Evolutionary conservation across 2,797 vertebrate species (phyloP), one percentile per base, ranked within the genome.

Genomic region (Siniperca obscura): DNA sequence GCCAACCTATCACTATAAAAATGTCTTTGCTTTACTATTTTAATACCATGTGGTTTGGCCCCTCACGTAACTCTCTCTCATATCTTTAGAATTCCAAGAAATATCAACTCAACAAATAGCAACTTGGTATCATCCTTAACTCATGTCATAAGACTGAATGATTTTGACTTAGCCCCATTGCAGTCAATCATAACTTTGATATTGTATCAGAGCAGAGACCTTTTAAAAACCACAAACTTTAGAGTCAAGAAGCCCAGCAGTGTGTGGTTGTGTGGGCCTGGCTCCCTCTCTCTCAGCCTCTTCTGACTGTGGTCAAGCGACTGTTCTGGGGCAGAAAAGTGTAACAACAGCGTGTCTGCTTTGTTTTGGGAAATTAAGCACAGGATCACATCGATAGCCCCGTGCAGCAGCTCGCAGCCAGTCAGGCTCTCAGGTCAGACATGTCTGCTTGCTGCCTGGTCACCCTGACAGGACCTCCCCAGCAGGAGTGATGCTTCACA

Each of bases 401-500:
- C 0, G 36, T 65, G 70, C 64, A 70, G 68, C 70, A 65, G 57
- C 74, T 27, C 61, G 7, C 67, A 66, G 73, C 55, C 60, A 14
- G 59, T 62, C 62, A 12, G 69, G 77, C 60, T 83, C 84, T 73
- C 9, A 16, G 86, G 81, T 89, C 78, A 82, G 81, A 78, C 50
- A 7, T 78, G 73, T 83, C 76, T 52, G 68, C 81, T 62, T 7
- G 64, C 84, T 84, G 88, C 86, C 83, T 75, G 86, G 60, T 87
- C 87, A 83, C 87, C 90, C 88, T 76, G 87, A 86, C 87, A 89
- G 80, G 87, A 92, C 84, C 92, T 88, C 78, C 80, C 71, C 92
- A 93, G 89, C 88, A 91, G 92, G 91, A 90, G 80, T 52, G 66
- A 85, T 79, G 89, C 89, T 87, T 79, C 91, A 90, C 86, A 93